phyloP scores from a whole-genome alignment of 2,797 vertebrate genomes.

The Brachyalestes nurse region DNA sequence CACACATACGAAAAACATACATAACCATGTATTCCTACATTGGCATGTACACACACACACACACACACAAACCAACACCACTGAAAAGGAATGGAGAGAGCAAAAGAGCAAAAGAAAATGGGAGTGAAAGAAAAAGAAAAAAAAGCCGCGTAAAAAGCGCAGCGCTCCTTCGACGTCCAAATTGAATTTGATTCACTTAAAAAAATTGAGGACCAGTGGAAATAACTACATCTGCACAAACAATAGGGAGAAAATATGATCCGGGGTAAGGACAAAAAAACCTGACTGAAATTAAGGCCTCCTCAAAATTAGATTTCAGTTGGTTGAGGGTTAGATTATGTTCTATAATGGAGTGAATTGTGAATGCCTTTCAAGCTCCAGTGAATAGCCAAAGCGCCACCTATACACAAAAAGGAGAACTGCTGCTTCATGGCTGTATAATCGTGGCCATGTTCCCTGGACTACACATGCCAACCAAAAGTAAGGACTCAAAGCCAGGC shows the following conservation, averaged over 20 bases:
- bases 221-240: slow-evolving; percentile 50
- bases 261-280: slow-evolving; percentile 44
- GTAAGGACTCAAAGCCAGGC: background rate
- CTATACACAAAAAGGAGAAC: slow-evolving; percentile 37
- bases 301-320: slow-evolving; percentile 52
- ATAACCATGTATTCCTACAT: slow-evolving; percentile 37
- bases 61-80: slow-evolving; percentile 1
- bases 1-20: slow-evolving; percentile 48
- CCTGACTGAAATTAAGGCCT: slow-evolving; percentile 52
- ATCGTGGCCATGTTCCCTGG: background rate
- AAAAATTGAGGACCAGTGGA: slow-evolving; percentile 39
- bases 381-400: slow-evolving; percentile 50
- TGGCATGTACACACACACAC: slow-evolving; percentile 10
- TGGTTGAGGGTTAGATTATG: slow-evolving; percentile 51
- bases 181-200: slow-evolving; percentile 54
- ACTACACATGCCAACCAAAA: background rate
- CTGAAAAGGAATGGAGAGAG: background rate
- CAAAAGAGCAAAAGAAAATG: slow-evolving; percentile 22
- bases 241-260: slow-evolving; percentile 54
- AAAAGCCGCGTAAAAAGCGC: slow-evolving; percentile 15
- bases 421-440: slow-evolving; percentile 1
- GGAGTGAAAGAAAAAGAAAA: background rate
- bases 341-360: slow-evolving; percentile 45
- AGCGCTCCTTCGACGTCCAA: slow-evolving; percentile 43
- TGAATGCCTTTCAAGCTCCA: slow-evolving; percentile 35